Evolutionary conservation across 2,113 vertebrate genomes (phyloP).

Genomic region (Probosciger aterrimus): DNA sequence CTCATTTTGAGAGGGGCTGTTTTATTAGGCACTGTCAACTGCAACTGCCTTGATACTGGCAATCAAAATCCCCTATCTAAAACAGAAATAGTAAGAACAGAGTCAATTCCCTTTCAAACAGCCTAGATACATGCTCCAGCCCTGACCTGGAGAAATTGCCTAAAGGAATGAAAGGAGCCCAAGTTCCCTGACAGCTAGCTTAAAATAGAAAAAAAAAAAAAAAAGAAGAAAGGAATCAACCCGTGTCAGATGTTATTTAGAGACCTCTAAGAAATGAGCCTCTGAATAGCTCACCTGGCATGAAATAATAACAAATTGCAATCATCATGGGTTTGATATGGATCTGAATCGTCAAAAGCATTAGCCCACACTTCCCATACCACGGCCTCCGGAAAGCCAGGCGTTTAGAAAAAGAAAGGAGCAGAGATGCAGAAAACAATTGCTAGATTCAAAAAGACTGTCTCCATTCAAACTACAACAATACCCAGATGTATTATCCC

Average conservation of each 20-base stretch:
- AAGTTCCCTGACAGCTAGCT: not conserved
- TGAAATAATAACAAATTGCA: slow-evolving; percentile 2
- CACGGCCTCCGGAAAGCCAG: not conserved
- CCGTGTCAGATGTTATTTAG: not conserved
- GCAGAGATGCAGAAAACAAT: not conserved
- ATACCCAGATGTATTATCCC: not conserved
- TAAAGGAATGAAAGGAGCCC: not conserved
- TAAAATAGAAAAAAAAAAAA: not conserved
- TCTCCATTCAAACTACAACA: not conserved
- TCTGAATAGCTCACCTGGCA: not conserved
- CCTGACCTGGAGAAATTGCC: not conserved
- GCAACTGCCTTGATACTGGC: not conserved
- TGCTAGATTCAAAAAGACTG: not conserved
- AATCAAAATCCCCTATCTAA: not conserved
- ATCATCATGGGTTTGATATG: not conserved
- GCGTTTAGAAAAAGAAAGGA: not conserved
- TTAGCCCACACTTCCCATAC: not conserved
- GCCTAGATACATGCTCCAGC: not conserved
- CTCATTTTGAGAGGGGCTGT: not conserved
- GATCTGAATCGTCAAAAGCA: not conserved
- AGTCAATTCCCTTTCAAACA: not conserved
- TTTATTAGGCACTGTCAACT: not conserved
- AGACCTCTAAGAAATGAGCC: not conserved
- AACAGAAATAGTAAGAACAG: not conserved
- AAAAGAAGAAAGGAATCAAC: not conserved